phyloP scores from a whole-genome alignment of 2,113 vertebrate genomes.

The Psephotus haematonotus region DNA sequence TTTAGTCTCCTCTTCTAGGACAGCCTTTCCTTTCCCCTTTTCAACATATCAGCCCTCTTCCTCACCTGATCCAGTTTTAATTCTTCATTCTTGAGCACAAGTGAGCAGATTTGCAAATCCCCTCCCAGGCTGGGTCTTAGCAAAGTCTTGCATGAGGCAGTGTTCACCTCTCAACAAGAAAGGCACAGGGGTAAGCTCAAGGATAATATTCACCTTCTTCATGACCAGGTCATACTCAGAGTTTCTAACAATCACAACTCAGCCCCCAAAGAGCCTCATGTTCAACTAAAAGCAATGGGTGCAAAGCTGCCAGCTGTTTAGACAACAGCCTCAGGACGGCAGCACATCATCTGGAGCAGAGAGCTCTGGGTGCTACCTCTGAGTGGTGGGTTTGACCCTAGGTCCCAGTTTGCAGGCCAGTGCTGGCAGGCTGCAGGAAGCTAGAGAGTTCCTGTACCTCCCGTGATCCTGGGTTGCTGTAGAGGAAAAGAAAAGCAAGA shows the following conservation, averaged over 20 bases:
- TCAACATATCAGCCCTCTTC: background rate
- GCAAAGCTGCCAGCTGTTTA: background rate
- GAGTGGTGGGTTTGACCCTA: background rate
- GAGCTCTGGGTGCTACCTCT: background rate
- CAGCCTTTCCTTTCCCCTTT: background rate
- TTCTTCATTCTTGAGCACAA: background rate
- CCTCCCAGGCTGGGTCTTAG: background rate
- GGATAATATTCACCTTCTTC: background rate
- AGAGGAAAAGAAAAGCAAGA: background rate
- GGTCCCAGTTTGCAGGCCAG: background rate
- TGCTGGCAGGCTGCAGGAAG: background rate
- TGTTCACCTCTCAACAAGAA: background rate
- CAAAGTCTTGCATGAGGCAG: background rate
- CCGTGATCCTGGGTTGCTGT: background rate
- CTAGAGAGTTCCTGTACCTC: background rate
- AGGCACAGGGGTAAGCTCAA: background rate
- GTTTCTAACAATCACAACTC: background rate
- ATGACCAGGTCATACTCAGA: background rate
- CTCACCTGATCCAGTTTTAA: background rate
- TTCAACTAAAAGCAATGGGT: background rate
- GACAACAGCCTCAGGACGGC: background rate
- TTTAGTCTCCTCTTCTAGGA: background rate
- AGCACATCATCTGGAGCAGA: fast-evolving
- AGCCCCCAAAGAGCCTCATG: background rate
- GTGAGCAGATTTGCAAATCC: background rate